A percentile compares a stretch with the other conserved stretches of the same genome.
Evolutionary conservation across 2,888 invertebrate species (phyloP).

Genomic region (Omphaloscelis lunosa): DNA sequence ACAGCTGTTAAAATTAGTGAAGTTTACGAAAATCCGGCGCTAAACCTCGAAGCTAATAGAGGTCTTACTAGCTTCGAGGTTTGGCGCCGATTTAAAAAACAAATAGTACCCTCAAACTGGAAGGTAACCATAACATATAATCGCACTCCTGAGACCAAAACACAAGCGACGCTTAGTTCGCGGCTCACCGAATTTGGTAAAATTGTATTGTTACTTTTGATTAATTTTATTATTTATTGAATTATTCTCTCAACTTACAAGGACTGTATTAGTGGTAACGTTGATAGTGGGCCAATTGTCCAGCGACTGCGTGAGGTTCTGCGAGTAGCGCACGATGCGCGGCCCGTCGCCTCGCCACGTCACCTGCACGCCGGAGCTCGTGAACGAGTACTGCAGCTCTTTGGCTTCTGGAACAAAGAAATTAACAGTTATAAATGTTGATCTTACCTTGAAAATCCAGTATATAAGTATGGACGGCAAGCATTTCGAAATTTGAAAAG

Average conservation of each 20-base stretch:
- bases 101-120: no score
- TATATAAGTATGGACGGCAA: neutral
- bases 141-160: no score
- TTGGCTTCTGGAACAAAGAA: conserved; percentile 70
- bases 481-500: neutral
- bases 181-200: no score
- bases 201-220: no score
- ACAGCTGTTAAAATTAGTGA: no score
- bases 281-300: conserved; percentile 85
- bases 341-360: conserved; percentile 78
- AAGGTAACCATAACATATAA: no score
- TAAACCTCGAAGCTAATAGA: no score
- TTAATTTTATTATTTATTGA: no score
- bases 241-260: conserved; percentile 73
- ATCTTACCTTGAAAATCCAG: neutral
- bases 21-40: no score
- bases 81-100: no score
- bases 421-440: neutral
- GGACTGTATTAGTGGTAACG: conserved; percentile 74
- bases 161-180: no score
- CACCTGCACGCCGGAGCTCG: conserved; percentile 73
- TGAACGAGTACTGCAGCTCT: conserved; percentile 77
- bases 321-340: conserved; percentile 89
- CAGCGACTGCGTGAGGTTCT: conserved; percentile 85
- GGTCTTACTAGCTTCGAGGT: no score